phyloP scores from a whole-genome alignment of 2,888 invertebrate species.

The Masnerella sp. region DNA sequence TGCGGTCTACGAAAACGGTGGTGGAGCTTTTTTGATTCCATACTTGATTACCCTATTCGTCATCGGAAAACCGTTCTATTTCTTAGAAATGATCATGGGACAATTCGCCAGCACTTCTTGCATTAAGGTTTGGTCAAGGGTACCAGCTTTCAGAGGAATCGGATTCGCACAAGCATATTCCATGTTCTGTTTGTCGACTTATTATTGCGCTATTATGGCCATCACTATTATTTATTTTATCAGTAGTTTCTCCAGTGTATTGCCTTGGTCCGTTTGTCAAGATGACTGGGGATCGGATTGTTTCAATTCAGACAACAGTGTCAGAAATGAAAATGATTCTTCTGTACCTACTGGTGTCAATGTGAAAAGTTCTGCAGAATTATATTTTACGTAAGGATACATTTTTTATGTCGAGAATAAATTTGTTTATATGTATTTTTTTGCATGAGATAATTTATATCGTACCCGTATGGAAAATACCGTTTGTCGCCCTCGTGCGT shows the following conservation, averaged over 20 bases:
- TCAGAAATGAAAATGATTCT: slow-evolving; percentile 11
- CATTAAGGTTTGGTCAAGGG: slow-evolving; percentile 84
- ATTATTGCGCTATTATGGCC: slow-evolving; percentile 78
- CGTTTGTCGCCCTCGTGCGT: too few species aligned
- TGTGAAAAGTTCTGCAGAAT: slow-evolving; percentile 71
- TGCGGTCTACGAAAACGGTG: slow-evolving; percentile 84
- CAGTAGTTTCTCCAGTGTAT: slow-evolving; percentile 73
- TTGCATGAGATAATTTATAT: too few species aligned
- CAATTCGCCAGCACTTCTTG: slow-evolving; percentile 91
- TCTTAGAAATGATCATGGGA: slow-evolving; percentile 90
- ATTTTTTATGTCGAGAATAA: neutral
- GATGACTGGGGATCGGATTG: slow-evolving; percentile 69
- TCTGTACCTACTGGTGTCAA: slow-evolving; percentile 2
- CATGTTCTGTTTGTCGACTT: slow-evolving; percentile 76
- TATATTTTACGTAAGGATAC: slow-evolving; percentile 70
- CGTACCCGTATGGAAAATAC: too few species aligned
- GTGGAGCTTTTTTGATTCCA: slow-evolving; percentile 84
- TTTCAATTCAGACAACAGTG: slow-evolving; percentile 61
- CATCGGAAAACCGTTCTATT: slow-evolving; percentile 89
- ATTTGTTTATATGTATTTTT: neutral
- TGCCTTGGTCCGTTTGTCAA: slow-evolving; percentile 77
- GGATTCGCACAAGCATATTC: slow-evolving; percentile 79
- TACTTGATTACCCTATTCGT: slow-evolving; percentile 83
- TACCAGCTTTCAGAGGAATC: slow-evolving; percentile 85
- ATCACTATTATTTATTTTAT: slow-evolving; percentile 77